phyloP scores from a whole-genome alignment of 2,888 invertebrate genomes.

The Synergus gifuensis region DNA sequence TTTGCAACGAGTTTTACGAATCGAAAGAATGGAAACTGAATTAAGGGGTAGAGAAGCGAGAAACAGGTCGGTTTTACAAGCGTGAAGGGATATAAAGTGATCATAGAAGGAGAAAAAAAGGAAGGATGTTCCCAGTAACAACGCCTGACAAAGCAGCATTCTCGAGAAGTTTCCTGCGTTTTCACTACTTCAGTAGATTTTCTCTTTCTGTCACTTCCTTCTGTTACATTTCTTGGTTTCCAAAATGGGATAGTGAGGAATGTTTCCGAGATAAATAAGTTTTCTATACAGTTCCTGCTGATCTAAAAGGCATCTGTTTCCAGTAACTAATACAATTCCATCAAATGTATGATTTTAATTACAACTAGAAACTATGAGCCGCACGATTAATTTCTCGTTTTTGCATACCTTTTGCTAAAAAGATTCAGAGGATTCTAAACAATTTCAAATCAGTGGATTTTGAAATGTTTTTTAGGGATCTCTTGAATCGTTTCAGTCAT shows the following conservation, averaged over 20 bases:
- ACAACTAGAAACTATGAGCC: too few species aligned
- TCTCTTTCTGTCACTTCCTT: neutral
- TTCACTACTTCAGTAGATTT: neutral
- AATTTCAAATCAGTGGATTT: too few species aligned
- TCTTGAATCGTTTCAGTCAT: too few species aligned
- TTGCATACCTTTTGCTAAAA: too few species aligned
- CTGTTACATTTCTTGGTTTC: neutral
- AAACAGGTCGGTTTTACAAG: constrained; percentile 22
- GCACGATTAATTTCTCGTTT: too few species aligned
- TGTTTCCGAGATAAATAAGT: neutral
- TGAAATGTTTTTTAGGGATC: too few species aligned
- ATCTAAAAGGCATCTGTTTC: too few species aligned
- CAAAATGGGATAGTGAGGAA: neutral
- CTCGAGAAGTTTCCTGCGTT: constrained; percentile 20
- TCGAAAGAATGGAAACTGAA: constrained; percentile 27
- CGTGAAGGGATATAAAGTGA: constrained; percentile 36
- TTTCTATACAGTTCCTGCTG: too few species aligned
- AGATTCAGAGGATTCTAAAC: too few species aligned
- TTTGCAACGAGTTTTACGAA: constrained; percentile 31
- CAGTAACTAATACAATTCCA: too few species aligned
- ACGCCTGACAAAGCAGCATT: constrained; percentile 21
- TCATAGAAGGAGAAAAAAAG: constrained; percentile 23
- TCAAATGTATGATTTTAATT: too few species aligned
- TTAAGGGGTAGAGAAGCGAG: constrained; percentile 10
- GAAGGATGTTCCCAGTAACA: neutral